Evolutionary conservation across 2,113 vertebrate species (phyloP).

Genomic region (Scomber japonicus): DNA sequence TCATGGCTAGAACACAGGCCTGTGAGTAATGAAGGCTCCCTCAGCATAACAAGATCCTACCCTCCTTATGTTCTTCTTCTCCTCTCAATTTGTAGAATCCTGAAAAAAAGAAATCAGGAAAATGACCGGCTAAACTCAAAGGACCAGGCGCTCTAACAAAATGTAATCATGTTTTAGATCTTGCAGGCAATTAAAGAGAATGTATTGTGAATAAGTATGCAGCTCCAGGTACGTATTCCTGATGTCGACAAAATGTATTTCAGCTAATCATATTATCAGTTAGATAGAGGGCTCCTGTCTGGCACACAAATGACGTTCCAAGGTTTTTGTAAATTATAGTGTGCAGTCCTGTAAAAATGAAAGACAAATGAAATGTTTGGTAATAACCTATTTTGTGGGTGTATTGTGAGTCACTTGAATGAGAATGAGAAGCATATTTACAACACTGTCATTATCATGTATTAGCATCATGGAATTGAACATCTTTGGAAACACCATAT

Average conservation of each 20-base stretch:
- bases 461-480: conserved; percentile 8
- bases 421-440: conserved; percentile 23
- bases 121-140: conserved; percentile 1
- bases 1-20: conserved; percentile 72
- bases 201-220: conserved; percentile 17
- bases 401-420: conserved; percentile 8
- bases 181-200: conserved; percentile 40
- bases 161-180: conserved; percentile 48
- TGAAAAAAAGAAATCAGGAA: too few relatives aligned
- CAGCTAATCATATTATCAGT: conserved; percentile 15
- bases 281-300: conserved; percentile 8
- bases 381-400: conserved; percentile 3
- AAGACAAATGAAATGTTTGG: neutral
- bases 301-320: neutral
- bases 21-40: conserved; percentile 76
- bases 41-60: conserved; percentile 70
- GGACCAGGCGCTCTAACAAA: conserved; percentile 19
- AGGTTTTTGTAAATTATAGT: neutral
- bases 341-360: neutral
- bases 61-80: conserved; percentile 61
- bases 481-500: neutral
- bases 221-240: conserved; percentile 8
- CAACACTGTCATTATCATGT: conserved; percentile 36
- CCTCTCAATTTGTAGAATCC: conserved; percentile 52
- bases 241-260: conserved; percentile 1